phyloP scores from a whole-genome alignment of 2,113 vertebrate genomes.

The Tautogolabrus adspersus region DNA sequence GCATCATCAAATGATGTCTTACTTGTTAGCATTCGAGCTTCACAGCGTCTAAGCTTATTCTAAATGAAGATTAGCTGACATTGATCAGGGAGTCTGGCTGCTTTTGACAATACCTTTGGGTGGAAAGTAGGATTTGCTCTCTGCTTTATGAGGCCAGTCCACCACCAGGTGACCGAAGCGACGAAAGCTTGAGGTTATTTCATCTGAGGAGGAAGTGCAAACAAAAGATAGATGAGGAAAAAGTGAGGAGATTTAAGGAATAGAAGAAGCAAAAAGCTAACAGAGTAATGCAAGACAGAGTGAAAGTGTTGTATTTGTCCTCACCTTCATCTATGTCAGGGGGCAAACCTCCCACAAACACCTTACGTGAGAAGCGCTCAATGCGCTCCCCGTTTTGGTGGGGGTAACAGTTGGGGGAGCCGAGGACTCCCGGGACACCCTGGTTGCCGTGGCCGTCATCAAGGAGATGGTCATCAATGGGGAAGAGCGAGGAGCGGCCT shows the following conservation, averaged over 20 bases:
- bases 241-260: too few relatives aligned
- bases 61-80: too few relatives aligned
- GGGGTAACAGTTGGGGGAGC: conserved; percentile 92
- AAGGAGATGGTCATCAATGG: conserved; percentile 95
- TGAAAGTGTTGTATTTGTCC: background rate
- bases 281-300: too few relatives aligned
- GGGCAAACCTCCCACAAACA: conserved; percentile 97
- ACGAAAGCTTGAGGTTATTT: conserved; percentile 98
- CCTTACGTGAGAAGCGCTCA: conserved; percentile 97
- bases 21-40: too few relatives aligned
- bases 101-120: conserved; percentile 90
- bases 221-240: background rate
- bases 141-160: conserved; percentile 99
- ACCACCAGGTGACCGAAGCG: conserved; percentile 97
- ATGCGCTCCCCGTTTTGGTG: conserved; percentile 96
- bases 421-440: conserved; percentile 88
- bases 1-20: too few relatives aligned
- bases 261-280: too few relatives aligned
- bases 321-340: conserved; percentile 98
- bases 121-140: conserved; percentile 99
- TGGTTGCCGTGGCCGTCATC: conserved; percentile 94
- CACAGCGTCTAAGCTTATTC: too few relatives aligned
- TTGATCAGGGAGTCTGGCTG: background rate
- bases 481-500: conserved; percentile 97
- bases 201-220: conserved; percentile 82